Base-by-base conservation (phyloP, 2,113 vertebrate genomes). In the Panthera uncia region DNA sequence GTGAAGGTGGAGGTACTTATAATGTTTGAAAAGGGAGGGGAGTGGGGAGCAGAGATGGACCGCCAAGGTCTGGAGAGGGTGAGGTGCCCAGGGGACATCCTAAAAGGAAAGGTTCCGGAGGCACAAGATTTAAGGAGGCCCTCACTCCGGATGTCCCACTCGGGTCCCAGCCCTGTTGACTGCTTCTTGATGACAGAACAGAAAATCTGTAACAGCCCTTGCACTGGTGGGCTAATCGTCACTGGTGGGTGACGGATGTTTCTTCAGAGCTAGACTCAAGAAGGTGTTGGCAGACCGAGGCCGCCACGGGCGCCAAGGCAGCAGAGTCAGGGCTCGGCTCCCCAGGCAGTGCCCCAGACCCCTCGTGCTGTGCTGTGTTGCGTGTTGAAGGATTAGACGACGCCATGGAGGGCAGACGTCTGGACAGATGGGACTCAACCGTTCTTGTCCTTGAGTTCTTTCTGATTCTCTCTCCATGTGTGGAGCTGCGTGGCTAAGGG, bases 151-250 rank as follows among this genome's bases (percentile, higher is more conserved):
- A 23, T 8, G 0, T 19, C 31, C 61, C 5, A 0, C n/a, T 31
- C 69, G 3, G 2, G 23, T 7, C 45, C 89, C 45, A 41, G 65
- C 33, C 52, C 45, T 52, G 55, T 5, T 55, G 52, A 5, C 11
- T 4, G 52, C 33, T 73, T 16, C 78, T 18, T 25, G 19, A 21
- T 27, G 45, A 5, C 4, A 9, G 74, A 36, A n/a, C 3, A 1
- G 21, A 48, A 73, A 45, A 8, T 15, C 31, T 6, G 25, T 23
- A 1, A 25, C 4, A 31, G 91, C 85, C 0, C 0, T 0, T 1
- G 9, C 38, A 3, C 14, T 5, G 0, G 2, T 1, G 11, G 15
- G 8, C 84, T 21, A 4, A 6, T 45, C 0, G 55, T 0, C 45
- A 9, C 45, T 45, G 45, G 8, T 45, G 45, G 48, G n/a, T 0